phyloP scores from a whole-genome alignment of 2,797 vertebrate genomes.

The Sebastes elongatus region DNA sequence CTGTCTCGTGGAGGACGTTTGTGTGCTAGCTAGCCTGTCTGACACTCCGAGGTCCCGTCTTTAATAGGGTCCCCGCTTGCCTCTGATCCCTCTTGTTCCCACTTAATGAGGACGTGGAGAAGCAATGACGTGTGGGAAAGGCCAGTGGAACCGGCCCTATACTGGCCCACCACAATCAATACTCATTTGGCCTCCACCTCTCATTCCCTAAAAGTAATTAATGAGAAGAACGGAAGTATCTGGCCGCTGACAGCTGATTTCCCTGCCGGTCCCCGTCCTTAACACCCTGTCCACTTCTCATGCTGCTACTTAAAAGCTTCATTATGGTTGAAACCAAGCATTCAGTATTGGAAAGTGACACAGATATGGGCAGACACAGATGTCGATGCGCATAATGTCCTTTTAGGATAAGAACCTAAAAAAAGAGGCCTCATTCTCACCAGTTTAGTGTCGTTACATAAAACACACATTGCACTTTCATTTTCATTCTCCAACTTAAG shows the following conservation, averaged over 20 bases:
- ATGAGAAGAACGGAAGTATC: slow-evolving; percentile 79
- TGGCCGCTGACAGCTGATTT: slow-evolving; percentile 79
- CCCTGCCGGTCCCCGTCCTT: slow-evolving; percentile 67
- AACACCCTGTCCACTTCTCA: slow-evolving; percentile 67
- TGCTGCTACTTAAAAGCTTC: slow-evolving; percentile 75
- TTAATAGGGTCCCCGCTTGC: slow-evolving; percentile 78
- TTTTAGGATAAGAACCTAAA: slow-evolving; percentile 1
- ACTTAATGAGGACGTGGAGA: slow-evolving; percentile 80
- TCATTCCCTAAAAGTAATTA: slow-evolving; percentile 81
- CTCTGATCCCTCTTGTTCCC: slow-evolving; percentile 78
- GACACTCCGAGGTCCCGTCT: slow-evolving; percentile 62
- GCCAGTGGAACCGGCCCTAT: slow-evolving; percentile 68
- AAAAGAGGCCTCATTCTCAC: background rate
- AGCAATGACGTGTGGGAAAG: slow-evolving; percentile 78
- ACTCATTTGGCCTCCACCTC: slow-evolving; percentile 79
- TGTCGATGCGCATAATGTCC: slow-evolving; percentile 22
- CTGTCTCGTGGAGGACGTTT: slow-evolving; percentile 42
- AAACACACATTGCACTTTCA: background rate
- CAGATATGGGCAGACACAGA: slow-evolving; percentile 33
- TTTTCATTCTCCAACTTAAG: background rate
- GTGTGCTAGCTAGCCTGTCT: slow-evolving; percentile 54
- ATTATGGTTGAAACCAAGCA: slow-evolving; percentile 72
- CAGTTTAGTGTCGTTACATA: background rate
- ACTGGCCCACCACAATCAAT: slow-evolving; percentile 79
- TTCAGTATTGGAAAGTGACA: slow-evolving; percentile 52